Conservation (phyloP, 2,888 invertebrate genomes). For the Trissoscelio sp. region DNA sequence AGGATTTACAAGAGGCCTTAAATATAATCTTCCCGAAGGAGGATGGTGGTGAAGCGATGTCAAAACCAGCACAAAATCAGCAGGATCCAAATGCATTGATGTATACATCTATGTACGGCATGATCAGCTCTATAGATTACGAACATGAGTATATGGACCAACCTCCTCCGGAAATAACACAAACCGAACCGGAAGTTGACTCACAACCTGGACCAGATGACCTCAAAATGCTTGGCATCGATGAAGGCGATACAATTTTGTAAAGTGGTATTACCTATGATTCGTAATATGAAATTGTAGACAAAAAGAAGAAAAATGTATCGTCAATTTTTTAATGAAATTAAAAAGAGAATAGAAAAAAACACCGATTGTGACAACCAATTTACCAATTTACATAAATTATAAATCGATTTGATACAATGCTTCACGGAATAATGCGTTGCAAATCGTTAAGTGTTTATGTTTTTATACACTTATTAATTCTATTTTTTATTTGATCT, state of each 20-base stretch:
- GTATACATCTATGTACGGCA: constrained; percentile 82
- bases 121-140: constrained; percentile 80
- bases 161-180: constrained; percentile 81
- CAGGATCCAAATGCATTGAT: constrained; percentile 78
- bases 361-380: too few species aligned
- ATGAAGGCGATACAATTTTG: constrained; percentile 88
- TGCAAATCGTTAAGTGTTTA: too few species aligned
- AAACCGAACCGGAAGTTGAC: constrained; percentile 77
- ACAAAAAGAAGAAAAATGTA: too few species aligned
- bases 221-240: constrained; percentile 93
- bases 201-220: constrained; percentile 87
- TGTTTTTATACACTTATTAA: too few species aligned
- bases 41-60: constrained; percentile 73
- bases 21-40: constrained; percentile 88
- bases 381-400: too few species aligned
- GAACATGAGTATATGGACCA: constrained; percentile 82
- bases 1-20: constrained; percentile 88
- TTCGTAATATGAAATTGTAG: not conserved
- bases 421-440: too few species aligned
- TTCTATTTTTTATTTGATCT: too few species aligned
- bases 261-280: constrained; percentile 70
- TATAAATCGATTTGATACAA: too few species aligned
- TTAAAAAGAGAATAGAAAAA: too few species aligned
- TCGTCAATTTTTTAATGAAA: too few species aligned
- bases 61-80: constrained; percentile 72